Conservation (phyloP, 2,888 invertebrate species). For the Microctonus brassicae region DNA sequence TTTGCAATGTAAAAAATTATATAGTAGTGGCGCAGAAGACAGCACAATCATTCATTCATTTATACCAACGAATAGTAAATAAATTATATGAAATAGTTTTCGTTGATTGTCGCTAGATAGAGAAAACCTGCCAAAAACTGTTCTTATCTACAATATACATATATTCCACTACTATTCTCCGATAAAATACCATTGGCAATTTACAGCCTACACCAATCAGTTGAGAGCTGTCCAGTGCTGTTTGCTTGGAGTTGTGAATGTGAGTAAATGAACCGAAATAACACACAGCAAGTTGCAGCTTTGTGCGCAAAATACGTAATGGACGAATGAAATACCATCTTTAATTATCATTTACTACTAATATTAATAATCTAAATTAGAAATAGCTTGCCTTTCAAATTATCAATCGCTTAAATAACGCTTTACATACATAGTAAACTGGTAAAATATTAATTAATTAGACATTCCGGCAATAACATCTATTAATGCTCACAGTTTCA, state of each 20-base stretch:
- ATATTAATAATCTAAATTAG: background rate
- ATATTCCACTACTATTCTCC: background rate
- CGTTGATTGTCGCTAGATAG: too few species aligned
- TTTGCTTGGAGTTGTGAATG: background rate
- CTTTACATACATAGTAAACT: background rate
- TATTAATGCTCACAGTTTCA: background rate
- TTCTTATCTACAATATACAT: too few species aligned
- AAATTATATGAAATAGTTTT: too few species aligned
- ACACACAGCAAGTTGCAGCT: background rate
- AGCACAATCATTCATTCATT: too few species aligned
- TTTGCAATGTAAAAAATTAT: too few species aligned
- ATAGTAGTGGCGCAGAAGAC: too few species aligned
- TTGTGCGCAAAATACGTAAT: background rate
- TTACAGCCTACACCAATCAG: too few species aligned
- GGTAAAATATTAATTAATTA: background rate
- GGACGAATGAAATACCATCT: background rate
- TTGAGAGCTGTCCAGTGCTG: background rate
- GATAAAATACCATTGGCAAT: too few species aligned
- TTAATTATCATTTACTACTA: background rate
- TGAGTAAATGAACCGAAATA: background rate
- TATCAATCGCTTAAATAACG: background rate
- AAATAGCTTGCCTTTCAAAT: background rate
- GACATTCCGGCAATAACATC: background rate
- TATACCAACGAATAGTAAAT: too few species aligned
- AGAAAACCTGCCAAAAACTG: too few species aligned